These are phyloP conservation scores for Lepus oiostolus DNA, from an alignment of 2,797 vertebrate species.

Conservation along the genomic window DNA sequence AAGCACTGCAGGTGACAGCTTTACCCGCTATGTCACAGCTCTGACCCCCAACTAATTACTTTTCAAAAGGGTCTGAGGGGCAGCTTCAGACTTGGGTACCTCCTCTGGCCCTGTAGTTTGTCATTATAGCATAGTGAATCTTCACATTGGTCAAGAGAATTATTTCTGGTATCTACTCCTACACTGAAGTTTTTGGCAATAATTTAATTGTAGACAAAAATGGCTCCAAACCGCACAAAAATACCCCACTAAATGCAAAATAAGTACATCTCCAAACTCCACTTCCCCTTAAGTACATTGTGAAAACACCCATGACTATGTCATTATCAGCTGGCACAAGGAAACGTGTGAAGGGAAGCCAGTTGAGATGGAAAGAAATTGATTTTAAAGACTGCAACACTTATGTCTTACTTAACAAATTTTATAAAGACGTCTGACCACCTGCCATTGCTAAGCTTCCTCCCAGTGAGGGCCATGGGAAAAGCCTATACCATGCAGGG, in stretches of 20 bases:
- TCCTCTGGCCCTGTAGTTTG: background rate
- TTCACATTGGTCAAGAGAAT: background rate
- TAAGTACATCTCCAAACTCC: background rate
- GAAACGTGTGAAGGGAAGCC: background rate
- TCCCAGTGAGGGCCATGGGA: background rate
- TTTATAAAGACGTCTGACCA: background rate
- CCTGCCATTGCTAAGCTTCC: background rate
- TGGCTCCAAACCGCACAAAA: background rate
- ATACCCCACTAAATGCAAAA: constrained; percentile 1
- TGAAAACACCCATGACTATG: background rate
- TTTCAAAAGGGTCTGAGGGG: background rate
- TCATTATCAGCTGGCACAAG: background rate
- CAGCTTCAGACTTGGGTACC: background rate
- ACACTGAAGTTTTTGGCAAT: background rate
- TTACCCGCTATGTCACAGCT: too few relatives aligned
- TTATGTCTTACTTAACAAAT: background rate
- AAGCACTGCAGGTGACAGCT: too few relatives aligned
- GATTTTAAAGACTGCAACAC: background rate
- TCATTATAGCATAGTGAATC: background rate
- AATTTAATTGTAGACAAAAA: background rate
- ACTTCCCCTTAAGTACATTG: background rate
- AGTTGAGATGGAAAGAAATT: background rate
- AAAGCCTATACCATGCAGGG: background rate
- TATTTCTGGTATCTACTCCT: background rate
- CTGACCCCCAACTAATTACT: too few relatives aligned